Evolutionary conservation across 2,113 vertebrate genomes (phyloP).

Genomic region (Mirounga angustirostris): DNA sequence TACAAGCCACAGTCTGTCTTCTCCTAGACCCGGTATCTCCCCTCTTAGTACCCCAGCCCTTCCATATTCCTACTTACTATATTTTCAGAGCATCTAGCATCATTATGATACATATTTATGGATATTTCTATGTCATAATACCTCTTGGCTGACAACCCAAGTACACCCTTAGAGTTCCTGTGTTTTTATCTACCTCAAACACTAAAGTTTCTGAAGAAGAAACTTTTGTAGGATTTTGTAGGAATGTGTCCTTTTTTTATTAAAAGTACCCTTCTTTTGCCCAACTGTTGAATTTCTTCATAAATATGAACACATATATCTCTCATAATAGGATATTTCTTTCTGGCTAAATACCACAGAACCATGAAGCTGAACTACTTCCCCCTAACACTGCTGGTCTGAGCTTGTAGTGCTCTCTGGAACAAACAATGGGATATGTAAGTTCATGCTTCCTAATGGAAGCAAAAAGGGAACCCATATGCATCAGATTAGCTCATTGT

Average conservation of each 20-base stretch:
- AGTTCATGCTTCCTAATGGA: conserved; percentile 15
- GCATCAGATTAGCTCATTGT: conserved; percentile 16
- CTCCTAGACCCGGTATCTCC: neutral
- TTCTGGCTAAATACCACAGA: neutral
- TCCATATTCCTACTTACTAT: neutral
- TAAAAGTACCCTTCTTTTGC: neutral
- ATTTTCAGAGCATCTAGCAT: neutral
- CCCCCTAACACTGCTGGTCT: neutral
- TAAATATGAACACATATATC: neutral
- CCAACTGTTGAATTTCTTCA: neutral
- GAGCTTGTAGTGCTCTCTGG: neutral
- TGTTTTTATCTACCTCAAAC: neutral
- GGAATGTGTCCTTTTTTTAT: neutral
- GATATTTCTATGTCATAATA: neutral
- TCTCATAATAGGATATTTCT: neutral
- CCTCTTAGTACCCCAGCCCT: neutral
- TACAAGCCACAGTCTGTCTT: neutral
- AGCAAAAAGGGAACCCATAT: conserved; percentile 37
- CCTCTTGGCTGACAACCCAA: neutral
- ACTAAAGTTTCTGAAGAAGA: neutral
- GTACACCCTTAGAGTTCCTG: neutral
- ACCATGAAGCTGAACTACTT: neutral
- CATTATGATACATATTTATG: neutral
- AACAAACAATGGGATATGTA: conserved; percentile 11
- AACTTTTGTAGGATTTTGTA: neutral